These are phyloP conservation scores for Phalacrocorax brasilianus DNA, from an alignment of 2,113 vertebrate species.

Conservation along the genomic window DNA sequence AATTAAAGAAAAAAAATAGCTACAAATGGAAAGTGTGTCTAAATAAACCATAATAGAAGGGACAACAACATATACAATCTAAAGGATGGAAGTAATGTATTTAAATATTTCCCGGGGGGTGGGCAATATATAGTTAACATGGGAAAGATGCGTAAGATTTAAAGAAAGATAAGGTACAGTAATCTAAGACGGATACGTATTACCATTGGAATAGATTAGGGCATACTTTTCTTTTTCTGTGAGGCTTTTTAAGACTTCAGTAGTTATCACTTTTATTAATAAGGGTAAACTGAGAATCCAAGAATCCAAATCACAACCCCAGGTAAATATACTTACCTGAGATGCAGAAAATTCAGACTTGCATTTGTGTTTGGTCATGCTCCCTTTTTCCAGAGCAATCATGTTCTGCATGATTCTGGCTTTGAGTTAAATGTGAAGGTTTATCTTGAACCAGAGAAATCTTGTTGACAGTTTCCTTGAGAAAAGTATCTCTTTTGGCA, in stretches of 20 bases:
- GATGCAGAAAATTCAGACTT: not conserved
- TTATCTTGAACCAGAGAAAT: not conserved
- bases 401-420: not conserved
- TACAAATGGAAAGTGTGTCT: not conserved
- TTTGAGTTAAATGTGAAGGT: not conserved
- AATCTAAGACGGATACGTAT: not conserved
- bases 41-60: not conserved
- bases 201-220: not conserved
- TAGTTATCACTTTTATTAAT: not conserved
- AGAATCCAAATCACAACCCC: not conserved
- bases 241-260: not conserved
- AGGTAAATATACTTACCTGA: not conserved
- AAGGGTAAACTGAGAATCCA: not conserved
- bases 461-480: not conserved
- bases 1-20: not conserved
- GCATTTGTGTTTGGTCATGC: not conserved
- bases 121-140: not conserved
- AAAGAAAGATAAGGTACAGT: not conserved
- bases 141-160: not conserved
- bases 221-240: not conserved
- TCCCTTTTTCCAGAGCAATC: not conserved
- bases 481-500: not conserved
- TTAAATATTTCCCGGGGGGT: not conserved
- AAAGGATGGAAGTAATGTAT: not conserved
- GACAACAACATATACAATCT: not conserved